Evolutionary conservation across 2,113 vertebrate genomes (phyloP).

Genomic region (Tupaia tana): DNA sequence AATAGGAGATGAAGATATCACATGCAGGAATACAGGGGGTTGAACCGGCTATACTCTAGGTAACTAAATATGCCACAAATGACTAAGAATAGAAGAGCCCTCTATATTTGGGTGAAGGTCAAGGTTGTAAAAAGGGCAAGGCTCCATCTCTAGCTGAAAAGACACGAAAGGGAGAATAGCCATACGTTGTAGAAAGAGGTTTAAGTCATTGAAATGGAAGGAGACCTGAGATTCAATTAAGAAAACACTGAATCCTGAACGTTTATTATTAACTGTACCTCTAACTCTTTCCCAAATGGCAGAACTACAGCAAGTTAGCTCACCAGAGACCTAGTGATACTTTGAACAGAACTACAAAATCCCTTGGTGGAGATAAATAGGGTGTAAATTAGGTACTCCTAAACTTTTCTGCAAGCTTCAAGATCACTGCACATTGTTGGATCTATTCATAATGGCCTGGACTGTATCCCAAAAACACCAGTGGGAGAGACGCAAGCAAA

Average conservation of each 20-base stretch:
- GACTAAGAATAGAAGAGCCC: neutral
- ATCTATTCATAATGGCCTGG: slow-evolving; percentile 74
- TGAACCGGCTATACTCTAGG: neutral
- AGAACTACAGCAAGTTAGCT: slow-evolving; percentile 49
- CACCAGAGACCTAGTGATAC: slow-evolving; percentile 36
- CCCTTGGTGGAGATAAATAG: slow-evolving; percentile 65
- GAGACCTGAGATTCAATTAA: slow-evolving; percentile 35
- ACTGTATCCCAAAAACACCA: slow-evolving; percentile 77
- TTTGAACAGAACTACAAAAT: slow-evolving; percentile 69
- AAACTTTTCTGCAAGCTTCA: slow-evolving; percentile 77
- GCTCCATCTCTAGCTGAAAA: neutral
- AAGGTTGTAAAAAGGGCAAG: neutral
- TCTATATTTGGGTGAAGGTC: neutral
- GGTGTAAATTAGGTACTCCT: slow-evolving; percentile 70
- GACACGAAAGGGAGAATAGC: neutral
- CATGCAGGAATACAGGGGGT: neutral
- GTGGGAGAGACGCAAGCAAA: slow-evolving; percentile 66
- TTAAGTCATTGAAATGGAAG: slow-evolving; percentile 33
- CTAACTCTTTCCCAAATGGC: slow-evolving; percentile 59
- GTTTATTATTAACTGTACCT: slow-evolving; percentile 41
- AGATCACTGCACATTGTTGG: slow-evolving; percentile 72
- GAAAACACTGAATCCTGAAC: slow-evolving; percentile 32
- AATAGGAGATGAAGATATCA: neutral
- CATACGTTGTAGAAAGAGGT: slow-evolving; percentile 8
- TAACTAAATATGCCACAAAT: slow-evolving; percentile 34